phyloP scores from a whole-genome alignment of 1,140 invertebrate genomes.

The Penaeus vannamei region DNA sequence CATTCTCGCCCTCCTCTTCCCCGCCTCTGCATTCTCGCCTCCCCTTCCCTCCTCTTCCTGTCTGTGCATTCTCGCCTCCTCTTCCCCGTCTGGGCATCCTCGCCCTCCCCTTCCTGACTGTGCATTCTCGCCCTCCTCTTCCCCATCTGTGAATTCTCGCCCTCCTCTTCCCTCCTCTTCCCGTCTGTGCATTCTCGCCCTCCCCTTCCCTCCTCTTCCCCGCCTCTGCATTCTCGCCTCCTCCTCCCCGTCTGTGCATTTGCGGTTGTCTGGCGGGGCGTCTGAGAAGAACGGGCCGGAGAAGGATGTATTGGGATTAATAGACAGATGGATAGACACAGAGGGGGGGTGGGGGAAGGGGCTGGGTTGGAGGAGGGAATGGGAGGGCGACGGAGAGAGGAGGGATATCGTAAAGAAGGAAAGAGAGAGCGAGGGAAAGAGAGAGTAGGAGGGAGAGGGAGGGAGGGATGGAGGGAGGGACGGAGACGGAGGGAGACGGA shows the following conservation, averaged over 20 bases:
- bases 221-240: no score
- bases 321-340: background rate
- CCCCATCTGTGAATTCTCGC: background rate
- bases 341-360: background rate
- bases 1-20: no score
- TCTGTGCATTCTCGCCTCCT: no score
- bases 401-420: background rate
- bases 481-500: conserved; percentile 36
- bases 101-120: no score
- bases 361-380: background rate
- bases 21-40: no score
- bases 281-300: background rate
- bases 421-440: background rate
- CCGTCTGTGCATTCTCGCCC: background rate
- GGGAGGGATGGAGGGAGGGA: no score
- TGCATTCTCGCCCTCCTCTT: no score
- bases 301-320: background rate
- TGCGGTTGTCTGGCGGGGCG: background rate
- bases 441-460: no score
- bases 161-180: background rate
- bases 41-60: no score
- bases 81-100: no score
- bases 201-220: no score
- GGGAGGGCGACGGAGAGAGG: background rate
- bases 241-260: no score